Evolutionary conservation across 2,797 vertebrate genomes (phyloP).

Genomic region (Parauchenoglanis ngamensis): DNA sequence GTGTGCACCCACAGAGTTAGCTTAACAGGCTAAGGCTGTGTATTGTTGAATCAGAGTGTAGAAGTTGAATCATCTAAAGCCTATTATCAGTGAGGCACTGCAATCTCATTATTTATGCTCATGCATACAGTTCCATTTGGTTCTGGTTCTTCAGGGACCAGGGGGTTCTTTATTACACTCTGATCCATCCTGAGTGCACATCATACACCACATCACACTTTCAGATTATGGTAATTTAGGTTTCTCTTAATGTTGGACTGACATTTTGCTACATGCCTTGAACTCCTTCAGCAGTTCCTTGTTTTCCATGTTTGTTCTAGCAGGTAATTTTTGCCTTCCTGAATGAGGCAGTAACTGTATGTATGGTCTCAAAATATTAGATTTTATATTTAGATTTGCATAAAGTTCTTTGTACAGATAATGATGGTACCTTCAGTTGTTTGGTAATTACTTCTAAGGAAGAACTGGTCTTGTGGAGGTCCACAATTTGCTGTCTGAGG

Average conservation of each 20-base stretch:
- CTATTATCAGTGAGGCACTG: no score
- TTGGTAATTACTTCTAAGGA: not conserved
- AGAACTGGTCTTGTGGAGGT: not conserved
- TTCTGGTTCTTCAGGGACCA: no score
- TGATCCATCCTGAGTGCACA: no score
- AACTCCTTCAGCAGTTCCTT: not conserved
- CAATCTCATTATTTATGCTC: no score
- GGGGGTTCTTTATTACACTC: no score
- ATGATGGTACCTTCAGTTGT: not conserved
- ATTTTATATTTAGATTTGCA: not conserved
- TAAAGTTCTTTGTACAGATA: not conserved
- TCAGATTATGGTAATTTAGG: not conserved
- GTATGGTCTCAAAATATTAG: not conserved
- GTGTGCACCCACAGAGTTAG: no score
- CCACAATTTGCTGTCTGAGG: not conserved
- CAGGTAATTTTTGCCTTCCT: not conserved
- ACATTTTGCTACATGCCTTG: not conserved
- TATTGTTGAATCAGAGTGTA: no score
- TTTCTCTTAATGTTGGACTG: not conserved
- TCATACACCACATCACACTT: no score
- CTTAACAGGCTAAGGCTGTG: no score
- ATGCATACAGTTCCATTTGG: no score
- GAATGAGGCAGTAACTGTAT: not conserved
- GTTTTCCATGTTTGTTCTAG: not conserved
- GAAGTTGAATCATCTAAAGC: no score